Evolutionary conservation across 2,113 vertebrate genomes (phyloP).

Genomic region (Petrocephalus zakoni): DNA sequence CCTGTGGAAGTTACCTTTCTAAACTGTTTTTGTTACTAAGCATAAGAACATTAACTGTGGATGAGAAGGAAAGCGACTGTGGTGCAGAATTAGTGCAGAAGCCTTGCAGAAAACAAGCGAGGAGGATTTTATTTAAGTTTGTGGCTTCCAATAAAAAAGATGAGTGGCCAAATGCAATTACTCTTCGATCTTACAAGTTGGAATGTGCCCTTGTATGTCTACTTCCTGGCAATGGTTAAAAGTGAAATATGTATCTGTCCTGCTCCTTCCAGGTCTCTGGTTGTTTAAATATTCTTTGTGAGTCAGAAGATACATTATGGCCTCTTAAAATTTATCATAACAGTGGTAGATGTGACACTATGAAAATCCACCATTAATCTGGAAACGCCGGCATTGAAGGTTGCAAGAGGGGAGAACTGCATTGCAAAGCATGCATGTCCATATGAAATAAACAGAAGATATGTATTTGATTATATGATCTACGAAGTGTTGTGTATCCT

Average conservation of each 20-base stretch:
- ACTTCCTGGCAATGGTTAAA: constrained; percentile 19
- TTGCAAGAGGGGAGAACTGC: neutral
- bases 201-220: constrained; percentile 19
- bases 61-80: constrained; percentile 67
- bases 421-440: neutral
- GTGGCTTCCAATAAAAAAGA: constrained; percentile 19
- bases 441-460: neutral
- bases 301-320: constrained; percentile 9
- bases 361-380: constrained; percentile 9
- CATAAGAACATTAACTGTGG: constrained; percentile 72
- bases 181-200: constrained; percentile 3
- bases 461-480: neutral
- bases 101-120: constrained; percentile 54
- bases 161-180: constrained; percentile 10
- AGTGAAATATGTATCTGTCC: constrained; percentile 15
- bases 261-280: neutral
- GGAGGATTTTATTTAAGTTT: constrained; percentile 55
- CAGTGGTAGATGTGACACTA: neutral
- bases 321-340: constrained; percentile 1
- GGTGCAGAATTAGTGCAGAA: constrained; percentile 57
- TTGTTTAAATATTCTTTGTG: constrained; percentile 12
- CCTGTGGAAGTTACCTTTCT: constrained; percentile 74
- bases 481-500: neutral
- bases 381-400: neutral
- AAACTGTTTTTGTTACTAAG: constrained; percentile 74